These are phyloP conservation scores for Agraylea sexmaculata DNA, from an alignment of 1,140 invertebrate species.

Conservation along the genomic window DNA sequence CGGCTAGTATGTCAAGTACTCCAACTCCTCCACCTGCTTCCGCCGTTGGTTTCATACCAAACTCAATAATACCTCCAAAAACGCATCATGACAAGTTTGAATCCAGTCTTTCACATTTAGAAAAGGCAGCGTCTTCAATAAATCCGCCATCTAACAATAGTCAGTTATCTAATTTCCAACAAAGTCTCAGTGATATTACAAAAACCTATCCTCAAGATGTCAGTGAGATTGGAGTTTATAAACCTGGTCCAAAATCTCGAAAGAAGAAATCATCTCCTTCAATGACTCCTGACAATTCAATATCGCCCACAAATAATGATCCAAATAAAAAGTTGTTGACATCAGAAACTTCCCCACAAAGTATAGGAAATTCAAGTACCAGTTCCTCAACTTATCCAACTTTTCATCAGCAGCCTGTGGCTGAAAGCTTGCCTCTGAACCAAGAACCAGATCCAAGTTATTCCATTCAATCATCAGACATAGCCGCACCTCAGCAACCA, in stretches of 20 bases:
- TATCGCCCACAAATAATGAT: constrained; percentile 25
- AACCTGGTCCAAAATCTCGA: constrained; percentile 26
- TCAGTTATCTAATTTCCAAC: constrained; percentile 37
- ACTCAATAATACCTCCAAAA: constrained; percentile 1
- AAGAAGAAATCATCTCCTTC: constrained; percentile 35
- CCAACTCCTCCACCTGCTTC: constrained; percentile 14
- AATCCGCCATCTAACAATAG: constrained; percentile 25
- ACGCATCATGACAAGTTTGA: constrained; percentile 21
- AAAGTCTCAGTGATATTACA: constrained; percentile 37
- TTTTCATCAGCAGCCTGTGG: not conserved
- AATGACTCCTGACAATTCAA: constrained; percentile 22
- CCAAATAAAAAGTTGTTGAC: constrained; percentile 22
- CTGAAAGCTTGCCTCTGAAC: constrained; percentile 4
- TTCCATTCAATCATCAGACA: constrained; percentile 4
- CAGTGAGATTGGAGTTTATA: constrained; percentile 21
- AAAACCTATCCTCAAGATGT: constrained; percentile 30
- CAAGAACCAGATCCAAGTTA: constrained; percentile 9
- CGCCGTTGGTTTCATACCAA: no score
- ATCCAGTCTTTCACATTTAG: constrained; percentile 34
- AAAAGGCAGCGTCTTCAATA: constrained; percentile 29
- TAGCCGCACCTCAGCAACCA: constrained; percentile 14
- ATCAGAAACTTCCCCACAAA: constrained; percentile 26
- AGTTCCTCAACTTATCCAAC: not conserved
- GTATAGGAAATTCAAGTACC: not conserved
- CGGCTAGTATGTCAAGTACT: constrained; percentile 15